Conservation (phyloP, 2,113 vertebrate genomes). For the Etheostoma cragini region DNA sequence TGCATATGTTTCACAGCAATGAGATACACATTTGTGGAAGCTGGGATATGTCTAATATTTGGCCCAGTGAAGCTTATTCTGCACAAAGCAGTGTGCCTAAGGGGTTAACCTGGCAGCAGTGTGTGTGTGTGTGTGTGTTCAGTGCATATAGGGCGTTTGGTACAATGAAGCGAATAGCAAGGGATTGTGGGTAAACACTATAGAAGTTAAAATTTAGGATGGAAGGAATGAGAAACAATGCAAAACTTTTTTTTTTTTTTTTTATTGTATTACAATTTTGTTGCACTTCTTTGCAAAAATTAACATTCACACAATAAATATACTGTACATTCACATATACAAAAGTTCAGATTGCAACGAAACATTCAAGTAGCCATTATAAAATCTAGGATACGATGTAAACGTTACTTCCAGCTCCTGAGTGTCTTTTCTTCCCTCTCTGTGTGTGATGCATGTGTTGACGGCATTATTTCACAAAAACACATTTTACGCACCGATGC, state of each 20-base stretch:
- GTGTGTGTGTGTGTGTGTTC: not conserved
- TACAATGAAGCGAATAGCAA: not conserved
- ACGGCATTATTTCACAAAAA: slow-evolving; percentile 71
- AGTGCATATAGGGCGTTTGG: not conserved
- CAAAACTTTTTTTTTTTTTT: slow-evolving; percentile 2
- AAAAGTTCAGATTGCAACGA: slow-evolving; percentile 68
- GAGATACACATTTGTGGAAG: not conserved
- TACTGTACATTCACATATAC: slow-evolving; percentile 79
- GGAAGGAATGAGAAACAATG: not conserved
- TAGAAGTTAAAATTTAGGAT: not conserved
- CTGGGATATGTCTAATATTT: not conserved
- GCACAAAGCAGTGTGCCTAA: not conserved
- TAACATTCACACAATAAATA: slow-evolving; percentile 81
- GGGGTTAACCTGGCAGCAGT: not conserved
- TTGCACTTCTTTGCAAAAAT: slow-evolving; percentile 59
- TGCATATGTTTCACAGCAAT: not conserved
- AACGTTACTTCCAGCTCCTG: slow-evolving; percentile 55
- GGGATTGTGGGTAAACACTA: not conserved
- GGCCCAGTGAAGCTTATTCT: not conserved
- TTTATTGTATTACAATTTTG: slow-evolving; percentile 55
- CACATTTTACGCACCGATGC: slow-evolving; percentile 66
- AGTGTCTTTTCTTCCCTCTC: slow-evolving; percentile 43
- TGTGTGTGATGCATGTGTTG: slow-evolving; percentile 9
- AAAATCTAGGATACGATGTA: slow-evolving; percentile 76
- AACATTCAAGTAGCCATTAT: slow-evolving; percentile 77